Conservation (phyloP, 2,113 vertebrate species). For the Onychostruthus taczanowskii region DNA sequence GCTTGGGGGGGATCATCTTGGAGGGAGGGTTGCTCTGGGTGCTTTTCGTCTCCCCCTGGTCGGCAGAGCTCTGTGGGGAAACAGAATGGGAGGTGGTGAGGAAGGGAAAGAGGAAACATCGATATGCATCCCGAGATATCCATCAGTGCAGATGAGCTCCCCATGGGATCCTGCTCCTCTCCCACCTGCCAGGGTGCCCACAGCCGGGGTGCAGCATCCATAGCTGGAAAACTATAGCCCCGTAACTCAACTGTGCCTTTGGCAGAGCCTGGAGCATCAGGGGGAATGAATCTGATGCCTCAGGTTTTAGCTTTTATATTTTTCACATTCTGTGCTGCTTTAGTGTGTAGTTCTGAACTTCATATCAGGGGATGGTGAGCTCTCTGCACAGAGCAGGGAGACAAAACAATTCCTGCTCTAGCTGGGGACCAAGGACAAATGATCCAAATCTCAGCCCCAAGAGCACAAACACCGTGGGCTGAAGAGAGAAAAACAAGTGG, state of each 20-base stretch:
- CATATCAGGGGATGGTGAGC: background rate
- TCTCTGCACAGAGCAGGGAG: background rate
- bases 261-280: background rate
- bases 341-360: background rate
- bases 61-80: constrained; percentile 84
- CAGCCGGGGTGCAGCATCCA: background rate
- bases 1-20: constrained; percentile 92
- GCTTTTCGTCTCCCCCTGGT: constrained; percentile 88
- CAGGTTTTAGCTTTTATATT: background rate
- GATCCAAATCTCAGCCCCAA: no score
- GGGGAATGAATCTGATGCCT: background rate
- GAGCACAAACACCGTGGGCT: no score
- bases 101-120: background rate
- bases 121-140: fast-evolving
- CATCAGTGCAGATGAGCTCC: fast-evolving
- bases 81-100: background rate
- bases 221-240: background rate
- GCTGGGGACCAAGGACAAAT: no score
- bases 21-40: constrained; percentile 83
- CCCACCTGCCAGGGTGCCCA: background rate
- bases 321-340: background rate
- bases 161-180: fast-evolving
- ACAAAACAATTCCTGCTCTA: no score
- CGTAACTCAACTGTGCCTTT: fast-evolving
- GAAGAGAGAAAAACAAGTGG: no score